Evolutionary conservation across 35 echinoderm and acorn worm genomes (phyloP).

Genomic region (Apostichopus japonicus): DNA sequence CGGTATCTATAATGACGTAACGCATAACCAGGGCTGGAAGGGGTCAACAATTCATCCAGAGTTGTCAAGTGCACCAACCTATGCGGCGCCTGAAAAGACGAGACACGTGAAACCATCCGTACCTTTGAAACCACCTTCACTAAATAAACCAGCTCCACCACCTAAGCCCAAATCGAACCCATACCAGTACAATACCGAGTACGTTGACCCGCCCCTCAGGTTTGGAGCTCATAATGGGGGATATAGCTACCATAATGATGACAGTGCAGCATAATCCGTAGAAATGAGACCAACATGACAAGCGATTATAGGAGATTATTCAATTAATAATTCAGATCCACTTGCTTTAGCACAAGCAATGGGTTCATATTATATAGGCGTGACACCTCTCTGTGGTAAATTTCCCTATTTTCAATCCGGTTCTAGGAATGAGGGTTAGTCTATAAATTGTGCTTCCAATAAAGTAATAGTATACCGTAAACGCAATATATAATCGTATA

Average conservation of each 20-base stretch:
- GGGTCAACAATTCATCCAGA: not conserved
- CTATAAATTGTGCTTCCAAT: no score
- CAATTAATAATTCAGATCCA: not conserved
- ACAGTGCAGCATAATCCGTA: conserved; percentile 1
- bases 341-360: no score
- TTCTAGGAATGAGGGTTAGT: no score
- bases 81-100: not conserved
- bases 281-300: not conserved
- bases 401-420: no score
- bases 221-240: conserved; percentile 8
- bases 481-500: no score
- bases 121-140: not conserved
- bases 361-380: no score
- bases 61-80: not conserved
- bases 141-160: not conserved
- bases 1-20: not conserved
- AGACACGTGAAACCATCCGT: not conserved
- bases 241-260: conserved; percentile 12
- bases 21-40: not conserved
- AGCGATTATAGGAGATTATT: not conserved
- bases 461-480: no score
- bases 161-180: not conserved
- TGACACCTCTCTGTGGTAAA: no score
- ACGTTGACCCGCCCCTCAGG: conserved; percentile 4
- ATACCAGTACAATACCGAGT: conserved; percentile 34